Evolutionary conservation across 2,113 vertebrate genomes (phyloP).

Genomic region (Microcebus ravelobensis): DNA sequence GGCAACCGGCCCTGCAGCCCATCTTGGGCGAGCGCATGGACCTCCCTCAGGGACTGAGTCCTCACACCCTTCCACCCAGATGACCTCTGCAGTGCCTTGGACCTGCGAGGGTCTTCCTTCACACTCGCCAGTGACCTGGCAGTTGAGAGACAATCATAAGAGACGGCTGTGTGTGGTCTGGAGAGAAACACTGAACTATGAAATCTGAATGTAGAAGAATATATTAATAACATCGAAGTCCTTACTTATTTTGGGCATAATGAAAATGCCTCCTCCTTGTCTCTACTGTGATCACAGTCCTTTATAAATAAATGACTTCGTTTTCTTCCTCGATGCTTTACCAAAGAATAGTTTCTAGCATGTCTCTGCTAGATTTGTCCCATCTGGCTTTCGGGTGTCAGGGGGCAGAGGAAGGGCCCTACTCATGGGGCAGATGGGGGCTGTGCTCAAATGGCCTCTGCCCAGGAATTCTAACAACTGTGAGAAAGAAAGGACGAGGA

Average conservation of each 20-base stretch:
- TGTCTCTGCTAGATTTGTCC: accelerated
- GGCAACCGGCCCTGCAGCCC: too few relatives aligned
- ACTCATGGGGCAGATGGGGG: accelerated
- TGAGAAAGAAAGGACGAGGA: background rate
- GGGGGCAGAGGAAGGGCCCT: background rate
- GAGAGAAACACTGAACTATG: background rate
- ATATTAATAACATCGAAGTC: accelerated
- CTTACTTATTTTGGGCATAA: background rate
- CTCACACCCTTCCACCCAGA: too few relatives aligned
- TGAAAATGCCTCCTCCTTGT: accelerated
- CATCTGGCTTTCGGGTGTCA: too few relatives aligned
- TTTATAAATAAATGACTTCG: background rate
- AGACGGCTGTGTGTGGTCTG: background rate
- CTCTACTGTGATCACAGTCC: background rate
- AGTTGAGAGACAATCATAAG: accelerated
- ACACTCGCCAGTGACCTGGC: accelerated
- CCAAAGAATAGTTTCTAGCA: background rate
- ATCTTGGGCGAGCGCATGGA: accelerated
- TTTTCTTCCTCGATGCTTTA: background rate
- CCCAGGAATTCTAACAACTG: background rate
- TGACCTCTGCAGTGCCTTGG: background rate
- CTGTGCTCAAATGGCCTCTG: background rate
- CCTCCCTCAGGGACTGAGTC: accelerated
- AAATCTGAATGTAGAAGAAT: too few relatives aligned
- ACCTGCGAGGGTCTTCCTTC: background rate